Evolutionary conservation across 2,888 invertebrate species (phyloP), one percentile per base, ranked within the genome.

Genomic region (Pyrgus malvae): DNA sequence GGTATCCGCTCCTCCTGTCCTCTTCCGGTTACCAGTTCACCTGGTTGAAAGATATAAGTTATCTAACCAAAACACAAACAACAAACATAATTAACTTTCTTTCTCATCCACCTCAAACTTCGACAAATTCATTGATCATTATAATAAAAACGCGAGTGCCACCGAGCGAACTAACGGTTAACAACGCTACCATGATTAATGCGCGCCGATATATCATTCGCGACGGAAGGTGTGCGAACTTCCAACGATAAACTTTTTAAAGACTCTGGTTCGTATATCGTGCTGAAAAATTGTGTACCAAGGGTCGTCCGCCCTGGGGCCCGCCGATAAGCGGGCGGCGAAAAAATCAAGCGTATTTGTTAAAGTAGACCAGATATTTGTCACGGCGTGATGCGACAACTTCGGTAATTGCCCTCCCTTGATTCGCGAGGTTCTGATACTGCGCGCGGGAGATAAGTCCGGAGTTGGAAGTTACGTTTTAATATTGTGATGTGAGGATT

Each of bases 211-310:
- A 83, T 79, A 84, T 87, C 88, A 89, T 83, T 70, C 72, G 70
- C 72, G 76, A 69, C 76, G 72, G 74, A 70, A 81, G 84, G 85
- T 85, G 80, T 75, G 81, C 84, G 68, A 84, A 86, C 80, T 83
- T 84, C 77, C 72, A 37, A 69, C 76, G 88, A 88, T 89, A 86
- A 88, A 90, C 86, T 89, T 90, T 74, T 89, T 88, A 89, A 89
- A 87, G 86, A 90, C 87, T 88, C 80, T 73, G 70, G 67, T 70
- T 70, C 50, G 74, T 82, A 87, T 87, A 86, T 87, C 86, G 78
- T 72, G 70, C 77, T 88, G 86, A 89, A 89, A 90, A 88, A 89
- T 87, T 86, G 87, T 89, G 81, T 89, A 87, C 83, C 86, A 78
- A 72, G 72, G 71, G 70, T 65, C 71, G 69, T 61, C 65, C 66